These are phyloP conservation scores for Tetranychus truncatus DNA, from an alignment of 2,888 invertebrate genomes.

Conservation along the genomic window DNA sequence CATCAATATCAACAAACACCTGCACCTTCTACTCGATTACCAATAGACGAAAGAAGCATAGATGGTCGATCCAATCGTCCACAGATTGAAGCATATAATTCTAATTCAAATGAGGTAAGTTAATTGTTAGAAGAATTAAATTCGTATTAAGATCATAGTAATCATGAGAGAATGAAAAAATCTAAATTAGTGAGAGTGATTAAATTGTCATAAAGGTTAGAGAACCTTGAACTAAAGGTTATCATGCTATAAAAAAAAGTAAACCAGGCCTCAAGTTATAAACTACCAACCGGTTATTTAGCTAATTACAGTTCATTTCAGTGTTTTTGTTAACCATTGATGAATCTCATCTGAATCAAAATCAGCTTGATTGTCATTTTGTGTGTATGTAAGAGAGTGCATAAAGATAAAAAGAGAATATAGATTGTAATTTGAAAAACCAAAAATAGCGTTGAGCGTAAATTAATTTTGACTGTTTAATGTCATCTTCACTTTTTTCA, in stretches of 20 bases:
- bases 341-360: not conserved
- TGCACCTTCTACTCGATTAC: not conserved
- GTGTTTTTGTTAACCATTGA: not conserved
- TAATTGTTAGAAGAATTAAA: too few species aligned
- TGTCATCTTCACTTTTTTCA: not conserved
- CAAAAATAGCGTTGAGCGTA: not conserved
- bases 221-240: not conserved
- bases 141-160: not conserved
- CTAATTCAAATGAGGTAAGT: conserved; percentile 6
- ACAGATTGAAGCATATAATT: not conserved
- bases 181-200: not conserved
- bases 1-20: conserved; percentile 10
- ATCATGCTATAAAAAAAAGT: not conserved
- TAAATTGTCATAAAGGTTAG: not conserved
- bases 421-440: not conserved
- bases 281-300: not conserved
- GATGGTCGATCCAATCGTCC: conserved; percentile 12
- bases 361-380: not conserved
- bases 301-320: not conserved
- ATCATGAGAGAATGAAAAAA: not conserved
- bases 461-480: not conserved
- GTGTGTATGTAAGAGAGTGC: not conserved
- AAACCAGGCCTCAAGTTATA: not conserved
- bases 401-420: not conserved
- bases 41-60: conserved; percentile 20